A percentile compares a stretch with the other conserved stretches of the same genome.
phyloP scores from a whole-genome alignment of 2,113 vertebrate species.

The Lanius collurio region DNA sequence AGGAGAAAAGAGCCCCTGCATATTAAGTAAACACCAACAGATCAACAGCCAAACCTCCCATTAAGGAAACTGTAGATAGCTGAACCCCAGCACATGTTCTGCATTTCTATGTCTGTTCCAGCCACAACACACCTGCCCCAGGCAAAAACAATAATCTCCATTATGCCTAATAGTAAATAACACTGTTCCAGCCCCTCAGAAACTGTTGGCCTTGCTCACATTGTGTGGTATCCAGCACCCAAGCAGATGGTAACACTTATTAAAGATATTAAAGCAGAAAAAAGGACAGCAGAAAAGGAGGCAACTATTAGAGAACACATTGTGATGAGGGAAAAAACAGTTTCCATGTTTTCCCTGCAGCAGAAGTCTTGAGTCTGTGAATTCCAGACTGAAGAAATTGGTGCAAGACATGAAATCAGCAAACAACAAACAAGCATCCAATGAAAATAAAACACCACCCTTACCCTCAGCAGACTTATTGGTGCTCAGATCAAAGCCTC shows the following conservation, averaged over 20 bases:
- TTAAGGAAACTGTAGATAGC: neutral
- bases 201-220: neutral
- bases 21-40: neutral
- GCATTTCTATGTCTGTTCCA: constrained; percentile 5
- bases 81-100: constrained; percentile 21
- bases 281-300: constrained; percentile 2
- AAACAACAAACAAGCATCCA: neutral
- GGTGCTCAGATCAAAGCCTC: neutral
- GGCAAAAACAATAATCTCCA: constrained; percentile 28
- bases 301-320: neutral
- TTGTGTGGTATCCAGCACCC: neutral
- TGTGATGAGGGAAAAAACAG: neutral
- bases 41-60: neutral
- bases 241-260: constrained; percentile 56
- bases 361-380: constrained; percentile 5
- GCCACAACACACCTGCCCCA: constrained; percentile 20
- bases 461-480: neutral
- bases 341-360: neutral
- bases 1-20: neutral
- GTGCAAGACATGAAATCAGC: neutral
- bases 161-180: constrained; percentile 11
- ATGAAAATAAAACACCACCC: neutral
- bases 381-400: neutral
- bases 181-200: neutral
- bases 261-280: constrained; percentile 8